These are phyloP conservation scores for Arremon aurantiirostris DNA, from an alignment of 2,797 vertebrate genomes.

Conservation along the genomic window DNA sequence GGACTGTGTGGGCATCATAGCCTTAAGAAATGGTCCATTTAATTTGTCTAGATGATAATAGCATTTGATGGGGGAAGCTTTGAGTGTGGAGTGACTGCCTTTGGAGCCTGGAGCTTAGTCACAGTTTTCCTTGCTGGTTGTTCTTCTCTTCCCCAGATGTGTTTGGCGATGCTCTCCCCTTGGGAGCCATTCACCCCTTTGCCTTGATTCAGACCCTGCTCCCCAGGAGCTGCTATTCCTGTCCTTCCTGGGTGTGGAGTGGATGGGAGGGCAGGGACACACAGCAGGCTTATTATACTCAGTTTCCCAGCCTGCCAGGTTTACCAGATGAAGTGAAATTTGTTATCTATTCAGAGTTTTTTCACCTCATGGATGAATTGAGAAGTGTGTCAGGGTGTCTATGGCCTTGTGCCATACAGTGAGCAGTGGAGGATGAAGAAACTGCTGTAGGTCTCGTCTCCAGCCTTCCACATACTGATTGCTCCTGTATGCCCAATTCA, in stretches of 20 bases:
- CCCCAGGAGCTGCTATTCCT: not conserved
- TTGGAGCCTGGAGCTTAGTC: not conserved
- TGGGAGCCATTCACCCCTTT: not conserved
- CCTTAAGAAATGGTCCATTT: not conserved
- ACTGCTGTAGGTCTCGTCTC: not conserved
- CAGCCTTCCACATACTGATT: not conserved
- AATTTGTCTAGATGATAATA: constrained; percentile 3
- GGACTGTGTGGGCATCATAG: not conserved
- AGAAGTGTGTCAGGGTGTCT: not conserved
- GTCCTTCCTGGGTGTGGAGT: rapidly evolving
- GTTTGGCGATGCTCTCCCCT: not conserved
- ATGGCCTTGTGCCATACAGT: not conserved
- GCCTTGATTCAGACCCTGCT: not conserved
- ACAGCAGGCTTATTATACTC: not conserved
- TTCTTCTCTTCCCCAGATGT: not conserved
- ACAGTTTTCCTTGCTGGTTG: not conserved
- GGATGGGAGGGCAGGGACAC: not conserved
- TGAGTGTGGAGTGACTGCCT: not conserved
- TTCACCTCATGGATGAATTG: not conserved
- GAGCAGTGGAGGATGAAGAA: not conserved
- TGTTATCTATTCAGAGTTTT: not conserved
- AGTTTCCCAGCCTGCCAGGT: not conserved
- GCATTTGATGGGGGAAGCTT: not conserved
- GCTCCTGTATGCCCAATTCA: not conserved
- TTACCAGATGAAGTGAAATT: not conserved